Percentiles rank a stretch among this genome's conserved stretches.
Conservation (phyloP, 2,888 invertebrate genomes). For the Brassicogethes aeneus region DNA sequence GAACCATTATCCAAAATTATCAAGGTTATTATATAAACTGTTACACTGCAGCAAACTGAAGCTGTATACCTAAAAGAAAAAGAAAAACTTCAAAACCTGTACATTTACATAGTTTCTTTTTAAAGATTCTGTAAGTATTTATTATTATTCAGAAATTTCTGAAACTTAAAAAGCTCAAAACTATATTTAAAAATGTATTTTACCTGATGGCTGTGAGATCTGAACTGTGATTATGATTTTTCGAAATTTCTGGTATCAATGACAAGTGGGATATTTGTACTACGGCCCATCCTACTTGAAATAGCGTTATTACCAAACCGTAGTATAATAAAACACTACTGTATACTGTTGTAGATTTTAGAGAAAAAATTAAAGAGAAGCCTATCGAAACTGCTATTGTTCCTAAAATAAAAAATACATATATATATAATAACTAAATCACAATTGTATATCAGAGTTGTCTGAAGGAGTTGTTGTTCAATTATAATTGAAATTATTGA, state of each 20-base stretch:
- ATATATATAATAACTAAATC: background rate
- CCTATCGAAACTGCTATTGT: slow-evolving; percentile 58
- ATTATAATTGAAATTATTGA: no score
- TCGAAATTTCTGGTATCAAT: slow-evolving; percentile 75
- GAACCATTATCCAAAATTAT: slow-evolving; percentile 49
- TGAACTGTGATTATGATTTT: slow-evolving; percentile 58
- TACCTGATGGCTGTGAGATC: slow-evolving; percentile 76
- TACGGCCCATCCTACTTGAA: slow-evolving; percentile 91
- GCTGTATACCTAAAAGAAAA: slow-evolving; percentile 68
- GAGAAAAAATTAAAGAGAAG: slow-evolving; percentile 71
- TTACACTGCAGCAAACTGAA: slow-evolving; percentile 76
- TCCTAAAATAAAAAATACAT: slow-evolving; percentile 39
- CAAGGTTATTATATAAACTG: slow-evolving; percentile 77
- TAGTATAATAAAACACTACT: slow-evolving; percentile 49
- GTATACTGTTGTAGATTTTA: slow-evolving; percentile 47
- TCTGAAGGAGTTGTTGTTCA: no score
- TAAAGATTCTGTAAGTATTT: no score
- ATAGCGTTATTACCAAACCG: slow-evolving; percentile 55
- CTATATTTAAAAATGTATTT: no score
- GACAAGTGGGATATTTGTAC: slow-evolving; percentile 90
- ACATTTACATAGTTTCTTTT: no score
- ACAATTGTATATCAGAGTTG: no score
- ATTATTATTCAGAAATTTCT: slow-evolving; percentile 8
- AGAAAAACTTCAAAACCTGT: no score
- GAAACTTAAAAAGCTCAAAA: no score